These are phyloP conservation scores for Wasmannia auropunctata DNA, from an alignment of 1,140 invertebrate genomes.

Conservation along the genomic window DNA sequence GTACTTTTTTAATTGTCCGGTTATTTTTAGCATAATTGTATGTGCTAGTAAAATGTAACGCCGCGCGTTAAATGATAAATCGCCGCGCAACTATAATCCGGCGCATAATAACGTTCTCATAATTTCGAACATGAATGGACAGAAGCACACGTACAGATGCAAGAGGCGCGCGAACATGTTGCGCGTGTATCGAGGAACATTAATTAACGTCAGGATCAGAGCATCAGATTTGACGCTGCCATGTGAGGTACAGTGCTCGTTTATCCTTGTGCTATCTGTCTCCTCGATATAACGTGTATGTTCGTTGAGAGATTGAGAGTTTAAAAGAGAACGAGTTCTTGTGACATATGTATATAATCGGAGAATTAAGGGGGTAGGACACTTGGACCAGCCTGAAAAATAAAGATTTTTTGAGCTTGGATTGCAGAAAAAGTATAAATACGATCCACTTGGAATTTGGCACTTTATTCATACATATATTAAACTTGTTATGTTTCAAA, in stretches of 20 bases:
- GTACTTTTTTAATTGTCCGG: background rate
- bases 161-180: conserved; percentile 6
- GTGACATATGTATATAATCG: background rate
- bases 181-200: conserved; percentile 69
- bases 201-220: conserved; percentile 80
- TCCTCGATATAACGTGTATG: conserved; percentile 66
- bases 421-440: no score
- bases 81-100: background rate
- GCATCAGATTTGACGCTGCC: conserved; percentile 78
- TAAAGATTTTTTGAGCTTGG: no score
- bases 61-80: conserved; percentile 54
- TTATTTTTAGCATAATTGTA: background rate
- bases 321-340: background rate
- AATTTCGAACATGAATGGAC: conserved; percentile 47
- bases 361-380: background rate
- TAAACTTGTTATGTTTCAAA: no score
- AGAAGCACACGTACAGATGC: conserved; percentile 19
- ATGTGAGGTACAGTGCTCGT: conserved; percentile 72
- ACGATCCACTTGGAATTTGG: no score
- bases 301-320: conserved; percentile 27
- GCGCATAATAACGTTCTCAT: conserved; percentile 46
- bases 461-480: no score
- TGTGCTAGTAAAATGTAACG: background rate
- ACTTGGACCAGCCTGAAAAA: no score
- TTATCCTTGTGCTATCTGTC: conserved; percentile 76